Base-by-base conservation (phyloP, 2,797 vertebrate species). In the Microctenopoma stevenorrisi region DNA sequence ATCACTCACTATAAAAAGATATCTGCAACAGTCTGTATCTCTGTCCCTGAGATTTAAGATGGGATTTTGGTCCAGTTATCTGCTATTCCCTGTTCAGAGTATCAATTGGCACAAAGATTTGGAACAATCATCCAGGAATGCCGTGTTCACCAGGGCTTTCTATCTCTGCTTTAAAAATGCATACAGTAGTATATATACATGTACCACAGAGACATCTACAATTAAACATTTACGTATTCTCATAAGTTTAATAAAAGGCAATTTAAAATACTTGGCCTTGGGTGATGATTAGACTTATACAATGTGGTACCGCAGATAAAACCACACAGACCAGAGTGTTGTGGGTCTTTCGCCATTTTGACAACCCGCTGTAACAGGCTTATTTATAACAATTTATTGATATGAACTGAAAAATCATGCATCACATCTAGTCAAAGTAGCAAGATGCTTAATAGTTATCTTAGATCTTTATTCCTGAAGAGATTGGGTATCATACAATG, bases 391-490 rank as follows among this genome's bases (percentile, higher is more conserved):
- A 63, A 69, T 75, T 48, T 57, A 59, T 77, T 70, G 46, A 72
- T 60, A 48, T 44, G 62, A 66, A 64, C 2, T 1, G 51, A 30
- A 37, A 75, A 61, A 54, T 70, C 68, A 81, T 80, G 69, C 72
- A 50, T 75, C 82, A 56, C 61, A 83, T 79, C 69, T 70, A 75
- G 74, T 79, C 76, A 87, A 90, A 86, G 71, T 81, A 86, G 76
- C 77, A 74, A 84, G 70, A 81, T 85, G 72, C 83, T 86, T 62
- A 87, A 86, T 80, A 86, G 70, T 86, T 89, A 79, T 76, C 64
- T 90, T 87, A 89, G 78, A 91, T 90, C 81, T 92, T 92, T 91
- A 93, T 93, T 93, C 91, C 91, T 92, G 91, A 93, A 92, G 69
- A 91, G 81, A 79, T 81, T 79, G 76, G 80, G 84, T 90, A 92